Evolutionary conservation across 2,888 invertebrate genomes (phyloP), one percentile per base, ranked within the genome.

Genomic region (Anthoptus insignis): DNA sequence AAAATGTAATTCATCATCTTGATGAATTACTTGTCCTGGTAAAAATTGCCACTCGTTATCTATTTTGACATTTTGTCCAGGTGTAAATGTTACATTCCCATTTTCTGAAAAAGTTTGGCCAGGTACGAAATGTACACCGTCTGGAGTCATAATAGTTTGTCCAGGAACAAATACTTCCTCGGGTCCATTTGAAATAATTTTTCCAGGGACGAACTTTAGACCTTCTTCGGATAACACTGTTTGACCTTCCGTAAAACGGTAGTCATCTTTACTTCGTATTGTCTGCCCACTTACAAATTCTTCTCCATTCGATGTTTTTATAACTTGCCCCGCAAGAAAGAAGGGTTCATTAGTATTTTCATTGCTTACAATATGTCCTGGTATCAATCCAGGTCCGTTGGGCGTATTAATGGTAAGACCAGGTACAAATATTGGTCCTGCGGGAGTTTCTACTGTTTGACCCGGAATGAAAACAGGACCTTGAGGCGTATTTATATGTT

Each of bases 401-500:
- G 96, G 95, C 1, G 96, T 95, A 73, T 94, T 94, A 13, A 97
- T 94, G 45, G 95, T 96, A 66, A 97, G 93, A 1, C 97, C 97
- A 19, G 97, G 96, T 37, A 96, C 95, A 82, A 97, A 97, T 56
- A 94, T 88, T 11, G 94, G 91, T 0, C 97, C 97, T 66, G 92
- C 90, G 52, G 96, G 95, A 3, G 96, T 96, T 72, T 95, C 93
- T 7, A 97, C 89, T 0, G 96, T 96, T 84, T 97, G 96, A 3
- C 97, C 97, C 0, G 97, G 96, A 13, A 97, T 95, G 79, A 97
- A 97, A 49, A 96, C 86, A 32, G 95, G 94, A 2, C 97, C 97
- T 64, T 94, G 94, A 53, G 96, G 95, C 0, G 96, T 96, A 68
- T 95, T 94, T 1, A 97, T 87, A 75, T 96, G 95, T 87, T 97